A percentile compares a stretch with the other conserved stretches of the same genome.
phyloP scores from a whole-genome alignment of 1,140 invertebrate genomes.

The Mercenaria mercenaria region DNA sequence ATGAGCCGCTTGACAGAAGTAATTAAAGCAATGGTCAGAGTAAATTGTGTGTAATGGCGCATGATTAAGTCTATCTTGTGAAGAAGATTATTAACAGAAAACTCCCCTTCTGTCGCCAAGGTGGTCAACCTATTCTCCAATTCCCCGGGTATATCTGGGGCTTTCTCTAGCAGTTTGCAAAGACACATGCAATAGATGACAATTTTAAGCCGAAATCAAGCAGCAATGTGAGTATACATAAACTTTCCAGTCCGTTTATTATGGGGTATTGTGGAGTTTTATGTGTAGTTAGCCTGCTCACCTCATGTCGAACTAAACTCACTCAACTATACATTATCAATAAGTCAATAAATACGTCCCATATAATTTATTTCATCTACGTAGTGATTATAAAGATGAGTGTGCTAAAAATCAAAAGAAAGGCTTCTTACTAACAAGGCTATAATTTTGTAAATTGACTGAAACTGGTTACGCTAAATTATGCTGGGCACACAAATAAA shows the following conservation, averaged over 20 bases:
- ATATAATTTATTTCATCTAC: not conserved
- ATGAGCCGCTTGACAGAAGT: conserved; percentile 39
- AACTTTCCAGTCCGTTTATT: too few relatives aligned
- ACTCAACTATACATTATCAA: too few relatives aligned
- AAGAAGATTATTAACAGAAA: not conserved
- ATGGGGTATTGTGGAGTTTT: too few relatives aligned
- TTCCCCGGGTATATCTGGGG: too few relatives aligned
- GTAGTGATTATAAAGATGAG: not conserved
- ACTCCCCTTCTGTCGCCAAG: not conserved
- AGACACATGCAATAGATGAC: too few relatives aligned
- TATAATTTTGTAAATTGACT: conserved; percentile 35
- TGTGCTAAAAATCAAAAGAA: conserved; percentile 15
- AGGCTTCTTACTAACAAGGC: conserved; percentile 4
- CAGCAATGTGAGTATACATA: too few relatives aligned
- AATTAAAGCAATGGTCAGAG: conserved; percentile 30
- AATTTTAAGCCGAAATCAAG: too few relatives aligned
- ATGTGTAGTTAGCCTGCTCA: too few relatives aligned
- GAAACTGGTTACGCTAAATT: not conserved
- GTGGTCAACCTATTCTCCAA: not conserved
- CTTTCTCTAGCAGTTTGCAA: too few relatives aligned
- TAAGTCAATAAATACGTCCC: not conserved
- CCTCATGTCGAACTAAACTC: too few relatives aligned
- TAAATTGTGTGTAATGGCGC: conserved; percentile 39
- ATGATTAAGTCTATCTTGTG: not conserved
- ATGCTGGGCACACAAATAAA: not conserved